Evolutionary conservation across 2,113 vertebrate species (phyloP), one percentile per base, ranked within the genome.

Genomic region (Pogonocichla stellata): DNA sequence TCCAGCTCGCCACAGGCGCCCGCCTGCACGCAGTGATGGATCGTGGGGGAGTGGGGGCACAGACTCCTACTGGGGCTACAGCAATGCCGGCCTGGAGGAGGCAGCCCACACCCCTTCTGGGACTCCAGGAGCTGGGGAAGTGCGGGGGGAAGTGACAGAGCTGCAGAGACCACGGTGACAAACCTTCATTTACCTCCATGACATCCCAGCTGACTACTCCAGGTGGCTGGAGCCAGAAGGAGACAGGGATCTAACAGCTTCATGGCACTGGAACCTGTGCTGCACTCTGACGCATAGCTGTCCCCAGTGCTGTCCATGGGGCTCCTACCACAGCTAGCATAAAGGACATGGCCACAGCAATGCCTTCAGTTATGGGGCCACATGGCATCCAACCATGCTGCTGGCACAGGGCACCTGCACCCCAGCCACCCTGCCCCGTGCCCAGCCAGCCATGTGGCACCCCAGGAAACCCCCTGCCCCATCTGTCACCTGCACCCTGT

Each of bases 361-460:
- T 26, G 48, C 26, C 40, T 82, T 38, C 58, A 72, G 48, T 47
- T 36, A 19, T 1, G 3, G 33, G 34, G 50, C 14, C 33, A 53
- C 0, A 0, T 17, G 20, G 33, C n/a, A 47, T 58, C 51, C 25
- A 54, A 13, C n/a, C 34, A 38, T 1, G 1, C 5, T 0, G 0
- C 51, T 2, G 3, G 34, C n/a, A 70, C 6, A 38, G 43, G 50
- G 9, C 10, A 56, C 26, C 45, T n/a, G 31, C 45, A 64, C 17
- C 24, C 60, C 72, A 60, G 50, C 23, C 54, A 69, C 24, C 31
- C 60, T 78, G 54, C 31, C 45, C 33, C 20, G 3, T 66, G 45
- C 26, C 36, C 26, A 92, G 19, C 69, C 13, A 60, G 64, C 36
- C 66, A 33, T 17, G 9, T 2, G 5, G 54, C 45, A 61, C 24